These are phyloP conservation scores for Diaperis boleti DNA, from an alignment of 2,888 invertebrate species.

Conservation along the genomic window DNA sequence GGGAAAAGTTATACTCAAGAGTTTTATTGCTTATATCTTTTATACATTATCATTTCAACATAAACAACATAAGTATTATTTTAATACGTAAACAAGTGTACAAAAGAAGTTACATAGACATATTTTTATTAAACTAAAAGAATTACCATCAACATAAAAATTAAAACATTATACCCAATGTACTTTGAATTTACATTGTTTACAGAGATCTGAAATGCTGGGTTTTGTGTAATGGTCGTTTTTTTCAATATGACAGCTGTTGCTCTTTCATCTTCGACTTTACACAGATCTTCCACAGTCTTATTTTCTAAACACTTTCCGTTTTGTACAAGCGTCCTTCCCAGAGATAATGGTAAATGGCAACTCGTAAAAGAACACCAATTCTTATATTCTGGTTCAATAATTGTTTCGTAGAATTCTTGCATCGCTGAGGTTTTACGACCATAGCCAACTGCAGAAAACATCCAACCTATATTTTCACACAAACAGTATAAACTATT, in stretches of 20 bases:
- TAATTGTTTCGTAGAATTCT: slow-evolving; percentile 65
- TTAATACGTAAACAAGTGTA: too few species aligned
- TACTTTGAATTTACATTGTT: too few species aligned
- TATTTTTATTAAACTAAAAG: too few species aligned
- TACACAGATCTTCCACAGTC: slow-evolving; percentile 46
- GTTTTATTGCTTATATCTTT: too few species aligned
- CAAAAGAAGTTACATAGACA: too few species aligned
- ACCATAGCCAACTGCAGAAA: slow-evolving; percentile 49
- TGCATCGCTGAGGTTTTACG: slow-evolving; percentile 51
- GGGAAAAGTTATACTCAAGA: too few species aligned
- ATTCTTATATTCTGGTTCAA: slow-evolving; percentile 66
- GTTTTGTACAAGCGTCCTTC: slow-evolving; percentile 52
- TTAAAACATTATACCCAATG: too few species aligned
- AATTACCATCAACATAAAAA: too few species aligned
- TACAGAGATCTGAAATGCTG: neutral
- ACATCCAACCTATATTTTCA: slow-evolving; percentile 67
- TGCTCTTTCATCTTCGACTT: neutral
- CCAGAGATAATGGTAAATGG: slow-evolving; percentile 65
- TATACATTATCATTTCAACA: too few species aligned
- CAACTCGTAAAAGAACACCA: slow-evolving; percentile 68
- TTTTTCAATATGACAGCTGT: neutral
- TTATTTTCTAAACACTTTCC: slow-evolving; percentile 47
- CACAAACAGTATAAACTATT: slow-evolving; percentile 70
- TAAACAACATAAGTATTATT: too few species aligned
- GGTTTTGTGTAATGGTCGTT: neutral